These are phyloP conservation scores for Micromesistius poutassou DNA, from an alignment of 2,797 vertebrate species.

Conservation along the genomic window DNA sequence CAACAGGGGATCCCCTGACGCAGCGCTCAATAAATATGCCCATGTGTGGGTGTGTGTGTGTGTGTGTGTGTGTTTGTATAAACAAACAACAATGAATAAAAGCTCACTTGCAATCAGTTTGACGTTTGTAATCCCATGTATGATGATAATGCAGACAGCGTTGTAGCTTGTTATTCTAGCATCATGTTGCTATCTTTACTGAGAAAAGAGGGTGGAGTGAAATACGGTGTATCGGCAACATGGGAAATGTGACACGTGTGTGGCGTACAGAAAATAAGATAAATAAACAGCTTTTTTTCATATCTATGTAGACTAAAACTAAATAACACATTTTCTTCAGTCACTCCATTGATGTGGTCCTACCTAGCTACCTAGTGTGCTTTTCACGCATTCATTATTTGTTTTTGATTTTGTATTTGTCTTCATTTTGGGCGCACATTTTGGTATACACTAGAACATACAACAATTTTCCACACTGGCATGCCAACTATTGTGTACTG, in stretches of 20 bases:
- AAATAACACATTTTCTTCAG: neutral
- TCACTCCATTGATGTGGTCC: neutral
- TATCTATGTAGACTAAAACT: neutral
- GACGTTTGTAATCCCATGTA: neutral
- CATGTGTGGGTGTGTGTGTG: neutral
- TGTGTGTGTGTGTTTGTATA: no score
- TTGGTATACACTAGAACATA: neutral
- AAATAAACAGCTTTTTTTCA: neutral
- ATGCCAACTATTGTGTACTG: conserved; percentile 23
- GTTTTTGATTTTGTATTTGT: neutral
- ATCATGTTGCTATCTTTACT: neutral
- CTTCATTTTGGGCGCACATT: neutral
- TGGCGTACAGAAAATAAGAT: neutral
- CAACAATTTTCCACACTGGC: neutral
- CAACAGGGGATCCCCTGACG: neutral
- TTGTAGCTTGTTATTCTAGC: neutral
- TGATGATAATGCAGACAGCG: neutral
- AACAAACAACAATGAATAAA: neutral
- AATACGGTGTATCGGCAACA: neutral
- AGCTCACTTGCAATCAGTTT: neutral
- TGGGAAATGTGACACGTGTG: neutral
- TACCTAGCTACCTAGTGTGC: neutral
- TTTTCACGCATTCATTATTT: neutral
- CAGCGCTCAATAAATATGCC: neutral
- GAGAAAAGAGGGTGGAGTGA: neutral